Evolutionary conservation across 1,140 invertebrate species (phyloP), one percentile per base, ranked within the genome.

Genomic region (Euwallacea fornicatus): DNA sequence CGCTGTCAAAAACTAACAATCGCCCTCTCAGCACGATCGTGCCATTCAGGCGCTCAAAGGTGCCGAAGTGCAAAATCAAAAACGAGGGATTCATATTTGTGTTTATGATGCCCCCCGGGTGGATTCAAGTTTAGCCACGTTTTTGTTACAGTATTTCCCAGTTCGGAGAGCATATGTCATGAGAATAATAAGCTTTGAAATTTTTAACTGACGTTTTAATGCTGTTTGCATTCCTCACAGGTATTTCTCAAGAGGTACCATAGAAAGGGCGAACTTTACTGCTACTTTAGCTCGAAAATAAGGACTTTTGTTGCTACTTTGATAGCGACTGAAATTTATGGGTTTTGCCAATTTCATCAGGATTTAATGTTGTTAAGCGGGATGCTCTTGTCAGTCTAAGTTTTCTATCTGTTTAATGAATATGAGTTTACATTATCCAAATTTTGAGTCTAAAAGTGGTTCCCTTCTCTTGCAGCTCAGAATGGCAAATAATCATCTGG

Each of bases 41-140:
- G 73, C 71, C 76, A 41, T 66, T 77, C 76, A 76, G 78, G 76
- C 73, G 76, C 70, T 76, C 76, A 78, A 80, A 80, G 78, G 78
- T 80, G 78, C 78, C 77, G 78, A 80, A 78, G 78, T 79, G 78
- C 78, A 80, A 80, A 80, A 80, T 80, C 78, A 80, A 78, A 79
- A 78, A 77, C 72, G 73, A 59, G 76, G 74, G 73, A 73, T 76
- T 65, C 67, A 75, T 79, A 80, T 79, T 78, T 79, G 78, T 80
- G 78, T 80, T 80, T 80, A 80, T 77, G 76, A 79, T 78, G 78
- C 77, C 73, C 74, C 78, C 78, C 70, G 73, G 63, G 66, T 76
- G 15, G 78, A 78, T 74, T 78, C 78, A 77, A 80, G 78, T 80
- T 79, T 78, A 71, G 77, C 64, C 77, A 77, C 77, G 78, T 79